Evolutionary conservation across 2,888 invertebrate species (phyloP).

Genomic region (Acheta domesticus): DNA sequence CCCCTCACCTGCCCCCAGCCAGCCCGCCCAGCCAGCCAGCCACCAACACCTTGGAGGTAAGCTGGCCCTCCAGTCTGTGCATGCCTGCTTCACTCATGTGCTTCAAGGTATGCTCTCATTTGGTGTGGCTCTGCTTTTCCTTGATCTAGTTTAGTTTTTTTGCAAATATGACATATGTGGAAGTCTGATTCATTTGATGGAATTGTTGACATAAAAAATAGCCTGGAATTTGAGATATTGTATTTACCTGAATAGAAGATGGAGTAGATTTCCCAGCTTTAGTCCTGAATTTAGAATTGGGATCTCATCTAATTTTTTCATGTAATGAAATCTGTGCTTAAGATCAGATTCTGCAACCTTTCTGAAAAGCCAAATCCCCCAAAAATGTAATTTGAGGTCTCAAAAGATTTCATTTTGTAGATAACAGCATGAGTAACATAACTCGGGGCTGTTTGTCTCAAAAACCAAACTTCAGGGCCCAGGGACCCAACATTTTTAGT

Average conservation of each 20-base stretch:
- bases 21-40: background rate
- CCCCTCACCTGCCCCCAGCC: background rate
- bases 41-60: slow-evolving; percentile 56
- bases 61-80: slow-evolving; percentile 72
- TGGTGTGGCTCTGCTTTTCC: slow-evolving; percentile 26
- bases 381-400: no score
- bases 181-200: background rate
- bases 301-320: no score
- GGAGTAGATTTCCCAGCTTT: no score
- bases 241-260: background rate
- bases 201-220: background rate
- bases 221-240: background rate
- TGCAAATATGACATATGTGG: background rate
- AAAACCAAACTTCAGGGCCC: no score
- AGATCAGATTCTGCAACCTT: no score
- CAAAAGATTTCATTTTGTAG: no score
- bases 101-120: slow-evolving; percentile 67
- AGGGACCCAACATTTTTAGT: no score
- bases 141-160: slow-evolving; percentile 25
- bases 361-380: no score
- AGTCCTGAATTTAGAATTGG: no score
- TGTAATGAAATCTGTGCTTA: no score
- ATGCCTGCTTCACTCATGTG: slow-evolving; percentile 79
- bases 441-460: no score
- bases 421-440: no score